Base-by-base conservation (phyloP, 1,140 invertebrate genomes). In the Cyphomyrmex costatus region DNA sequence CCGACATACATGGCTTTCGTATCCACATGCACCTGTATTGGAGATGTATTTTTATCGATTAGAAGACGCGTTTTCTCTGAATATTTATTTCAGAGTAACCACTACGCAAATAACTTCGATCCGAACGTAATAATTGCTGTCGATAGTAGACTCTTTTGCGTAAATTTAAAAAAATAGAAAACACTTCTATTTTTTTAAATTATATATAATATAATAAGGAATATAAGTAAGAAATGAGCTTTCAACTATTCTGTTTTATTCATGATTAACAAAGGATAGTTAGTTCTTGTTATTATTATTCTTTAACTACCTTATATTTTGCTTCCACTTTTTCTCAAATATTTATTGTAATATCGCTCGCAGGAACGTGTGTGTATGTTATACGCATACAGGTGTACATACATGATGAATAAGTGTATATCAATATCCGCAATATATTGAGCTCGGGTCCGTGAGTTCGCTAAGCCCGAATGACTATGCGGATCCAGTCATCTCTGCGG, bases 1-100 rank as follows among this genome's bases (percentile, higher is more conserved):
- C 46, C 60, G 58, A 73, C 33, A 21, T 82, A 73, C 68, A 74
- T 60, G 56, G 36, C n/a, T 73, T 61, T 74, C 53, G 66, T 60
- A 82, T 2, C 24, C 68, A 83, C 65, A 53, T 60, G 36, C 36
- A 82, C 4, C 12, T 65, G 12, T 42, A 77, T 19, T 30, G 53
- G 21, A 27, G 36, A 74, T 74, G 68, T 36, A 61, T 58, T 60
- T 74, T 83, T 73, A 83, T 83, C 33, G 79, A 83, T 83, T 61
- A 60, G 30, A 70, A 24, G 21, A 70, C 21, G 30, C 8, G 14
- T 53, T 14, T 19, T 68, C 12, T 33, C 70, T 5, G 27, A 78
- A 78, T 36, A 63, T 61, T 77, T 78, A 51, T 66, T 77, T 42
- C 2, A 8, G 30, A 66, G 30, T 36, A 36, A n/a, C 4, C 4